phyloP scores from a whole-genome alignment of 2,797 vertebrate species.

The Notoglanidium macrostoma region DNA sequence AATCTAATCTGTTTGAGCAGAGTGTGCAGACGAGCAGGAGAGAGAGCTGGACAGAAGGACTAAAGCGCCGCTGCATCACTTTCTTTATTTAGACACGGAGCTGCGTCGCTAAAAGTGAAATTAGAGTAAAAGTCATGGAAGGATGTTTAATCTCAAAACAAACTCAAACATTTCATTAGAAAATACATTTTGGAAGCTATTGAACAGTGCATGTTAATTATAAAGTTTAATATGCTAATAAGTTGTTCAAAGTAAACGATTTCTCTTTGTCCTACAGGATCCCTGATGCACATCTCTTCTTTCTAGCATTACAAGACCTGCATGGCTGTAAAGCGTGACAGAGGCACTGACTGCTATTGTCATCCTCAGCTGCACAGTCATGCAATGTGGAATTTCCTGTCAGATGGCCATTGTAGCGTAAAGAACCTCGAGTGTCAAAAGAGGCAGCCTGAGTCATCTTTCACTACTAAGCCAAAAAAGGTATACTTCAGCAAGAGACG shows the following conservation, averaged over 20 bases:
- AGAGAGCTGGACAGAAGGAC: neutral
- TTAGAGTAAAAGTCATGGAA: neutral
- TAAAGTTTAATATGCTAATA: neutral
- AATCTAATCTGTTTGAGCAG: neutral
- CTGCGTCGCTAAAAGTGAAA: neutral
- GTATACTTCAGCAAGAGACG: slow-evolving; percentile 21
- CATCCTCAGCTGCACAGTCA: slow-evolving; percentile 65
- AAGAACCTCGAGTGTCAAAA: slow-evolving; percentile 68
- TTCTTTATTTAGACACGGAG: neutral
- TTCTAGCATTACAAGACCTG: slow-evolving; percentile 58
- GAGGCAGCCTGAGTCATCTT: slow-evolving; percentile 71
- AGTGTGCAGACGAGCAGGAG: neutral
- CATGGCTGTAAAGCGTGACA: slow-evolving; percentile 63
- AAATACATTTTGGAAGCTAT: neutral
- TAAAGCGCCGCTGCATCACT: neutral
- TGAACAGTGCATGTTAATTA: neutral
- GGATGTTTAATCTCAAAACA: neutral
- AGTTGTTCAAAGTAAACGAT: neutral
- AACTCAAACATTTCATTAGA: neutral
- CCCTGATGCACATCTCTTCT: neutral
- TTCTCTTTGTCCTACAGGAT: neutral
- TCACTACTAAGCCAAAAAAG: slow-evolving; percentile 52
- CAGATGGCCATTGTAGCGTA: slow-evolving; percentile 75
- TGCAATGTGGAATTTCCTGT: slow-evolving; percentile 83
- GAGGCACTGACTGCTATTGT: slow-evolving; percentile 71